Conservation (phyloP, 2,888 invertebrate genomes). For the Caenorhabditis sp. region DNA sequence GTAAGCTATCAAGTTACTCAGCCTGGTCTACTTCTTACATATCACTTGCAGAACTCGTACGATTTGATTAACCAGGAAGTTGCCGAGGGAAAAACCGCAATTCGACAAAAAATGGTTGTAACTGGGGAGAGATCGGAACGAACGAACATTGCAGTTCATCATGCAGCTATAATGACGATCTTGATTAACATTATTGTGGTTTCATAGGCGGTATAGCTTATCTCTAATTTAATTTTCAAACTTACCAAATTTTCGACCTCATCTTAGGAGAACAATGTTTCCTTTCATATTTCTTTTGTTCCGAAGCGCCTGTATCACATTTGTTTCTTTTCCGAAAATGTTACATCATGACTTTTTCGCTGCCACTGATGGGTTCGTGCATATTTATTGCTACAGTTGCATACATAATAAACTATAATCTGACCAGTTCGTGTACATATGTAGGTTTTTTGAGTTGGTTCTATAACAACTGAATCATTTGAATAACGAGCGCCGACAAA, state of each 20-base stretch:
- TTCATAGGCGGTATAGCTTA: neutral
- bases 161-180: neutral
- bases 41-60: slow-evolving; percentile 59
- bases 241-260: neutral
- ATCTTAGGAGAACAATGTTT: neutral
- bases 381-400: slow-evolving; percentile 12
- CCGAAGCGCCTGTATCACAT: no score
- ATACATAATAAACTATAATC: slow-evolving; percentile 19
- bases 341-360: slow-evolving; percentile 5
- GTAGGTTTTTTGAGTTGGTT: neutral
- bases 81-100: slow-evolving; percentile 40
- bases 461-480: no score
- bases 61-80: slow-evolving; percentile 44
- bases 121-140: slow-evolving; percentile 9
- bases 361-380: slow-evolving; percentile 35
- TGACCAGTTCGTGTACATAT: slow-evolving; percentile 1
- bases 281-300: no score
- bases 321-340: neutral
- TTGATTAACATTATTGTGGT: neutral
- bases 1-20: slow-evolving; percentile 46
- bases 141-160: slow-evolving; percentile 10
- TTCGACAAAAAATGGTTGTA: slow-evolving; percentile 43
- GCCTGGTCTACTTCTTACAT: neutral
- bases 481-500: slow-evolving; percentile 30
- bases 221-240: neutral